Percentiles rank a stretch among this genome's conserved stretches.
phyloP scores from a whole-genome alignment of 2,888 invertebrate species.

The Heliothis peltigera region DNA sequence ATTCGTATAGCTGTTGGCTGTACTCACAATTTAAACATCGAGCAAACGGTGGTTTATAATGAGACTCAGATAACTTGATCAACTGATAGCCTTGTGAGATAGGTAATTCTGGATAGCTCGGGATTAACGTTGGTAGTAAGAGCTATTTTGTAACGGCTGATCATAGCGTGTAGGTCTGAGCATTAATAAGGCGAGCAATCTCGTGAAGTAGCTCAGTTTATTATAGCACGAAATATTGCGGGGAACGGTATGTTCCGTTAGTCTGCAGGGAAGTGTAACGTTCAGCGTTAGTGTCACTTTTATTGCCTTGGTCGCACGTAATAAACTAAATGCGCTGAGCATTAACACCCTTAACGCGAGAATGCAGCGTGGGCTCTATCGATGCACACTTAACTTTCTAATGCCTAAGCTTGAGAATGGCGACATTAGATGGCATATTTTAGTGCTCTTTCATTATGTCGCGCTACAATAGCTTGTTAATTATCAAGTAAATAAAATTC shows the following conservation, averaged over 20 bases:
- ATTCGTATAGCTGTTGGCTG: background rate
- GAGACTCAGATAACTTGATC: constrained; percentile 17
- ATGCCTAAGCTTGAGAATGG: background rate
- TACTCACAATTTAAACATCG: background rate
- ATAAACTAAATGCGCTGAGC: constrained; percentile 23
- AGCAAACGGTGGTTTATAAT: constrained; percentile 28
- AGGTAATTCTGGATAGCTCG: constrained; percentile 19
- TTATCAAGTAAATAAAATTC: too few relatives aligned
- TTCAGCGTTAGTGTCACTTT: constrained; percentile 63
- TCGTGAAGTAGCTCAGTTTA: constrained; percentile 49
- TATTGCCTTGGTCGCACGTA: constrained; percentile 24
- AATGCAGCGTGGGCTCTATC: background rate
- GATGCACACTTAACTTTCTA: background rate
- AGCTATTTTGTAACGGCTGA: constrained; percentile 31
- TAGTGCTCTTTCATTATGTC: background rate
- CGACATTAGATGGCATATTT: background rate
- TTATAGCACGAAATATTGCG: constrained; percentile 72
- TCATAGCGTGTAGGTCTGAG: constrained; percentile 18
- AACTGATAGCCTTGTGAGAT: constrained; percentile 15
- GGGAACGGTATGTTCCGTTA: constrained; percentile 81
- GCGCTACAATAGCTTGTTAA: background rate
- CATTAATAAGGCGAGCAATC: constrained; percentile 37
- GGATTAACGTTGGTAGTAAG: constrained; percentile 24
- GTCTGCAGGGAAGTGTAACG: constrained; percentile 68
- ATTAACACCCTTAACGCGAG: constrained; percentile 26